Percentiles rank a stretch among this genome's conserved stretches.
These are phyloP conservation scores for Manacus vitellinus DNA, from an alignment of 2,113 vertebrate genomes.

Conservation along the genomic window DNA sequence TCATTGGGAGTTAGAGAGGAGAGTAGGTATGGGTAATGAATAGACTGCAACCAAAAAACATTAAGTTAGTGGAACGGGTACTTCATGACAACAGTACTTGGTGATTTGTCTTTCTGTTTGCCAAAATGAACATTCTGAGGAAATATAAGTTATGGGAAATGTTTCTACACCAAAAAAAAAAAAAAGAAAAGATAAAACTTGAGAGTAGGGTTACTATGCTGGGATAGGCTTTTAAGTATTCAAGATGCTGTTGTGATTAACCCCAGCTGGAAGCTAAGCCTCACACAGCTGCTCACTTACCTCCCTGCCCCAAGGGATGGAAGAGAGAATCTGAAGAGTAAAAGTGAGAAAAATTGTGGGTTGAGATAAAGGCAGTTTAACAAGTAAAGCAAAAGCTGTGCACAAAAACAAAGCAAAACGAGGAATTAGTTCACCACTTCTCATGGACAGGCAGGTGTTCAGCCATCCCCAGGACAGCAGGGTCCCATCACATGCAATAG, in stretches of 20 bases:
- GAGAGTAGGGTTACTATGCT: fast-evolving
- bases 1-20: background rate
- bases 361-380: background rate
- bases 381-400: background rate
- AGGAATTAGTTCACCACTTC: background rate
- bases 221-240: background rate
- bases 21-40: background rate
- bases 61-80: background rate
- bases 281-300: background rate
- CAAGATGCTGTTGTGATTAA: background rate
- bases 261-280: background rate
- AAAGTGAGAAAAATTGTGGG: background rate
- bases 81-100: background rate
- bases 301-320: too few relatives aligned
- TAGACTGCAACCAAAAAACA: background rate
- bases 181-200: background rate
- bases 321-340: background rate
- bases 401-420: background rate
- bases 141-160: background rate
- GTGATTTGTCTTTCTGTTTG: background rate
- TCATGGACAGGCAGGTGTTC: background rate
- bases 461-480: background rate
- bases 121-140: background rate
- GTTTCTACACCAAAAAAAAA: background rate
- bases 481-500: fast-evolving